Percentiles rank a stretch among this genome's conserved stretches.
These are phyloP conservation scores for Aphelenchoides besseyi DNA, from an alignment of 1,140 invertebrate genomes.

Conservation along the genomic window DNA sequence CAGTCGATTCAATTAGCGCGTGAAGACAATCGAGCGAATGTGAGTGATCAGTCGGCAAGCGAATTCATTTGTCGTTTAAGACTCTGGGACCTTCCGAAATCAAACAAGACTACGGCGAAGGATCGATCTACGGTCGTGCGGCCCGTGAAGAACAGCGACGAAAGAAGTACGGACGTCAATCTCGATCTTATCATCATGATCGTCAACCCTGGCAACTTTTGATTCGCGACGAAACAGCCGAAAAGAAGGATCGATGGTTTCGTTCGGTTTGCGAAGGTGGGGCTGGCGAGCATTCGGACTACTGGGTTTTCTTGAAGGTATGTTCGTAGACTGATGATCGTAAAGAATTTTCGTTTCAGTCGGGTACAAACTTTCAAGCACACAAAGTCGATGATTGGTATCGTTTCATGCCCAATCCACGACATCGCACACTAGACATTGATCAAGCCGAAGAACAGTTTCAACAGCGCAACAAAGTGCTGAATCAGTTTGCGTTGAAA, in stretches of 20 bases:
- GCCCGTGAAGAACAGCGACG: conserved; percentile 59
- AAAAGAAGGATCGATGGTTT: conserved; percentile 37
- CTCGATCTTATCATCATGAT: conserved; percentile 49
- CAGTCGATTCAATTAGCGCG: conserved; percentile 41
- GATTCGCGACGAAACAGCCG: conserved; percentile 29
- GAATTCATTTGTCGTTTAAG: conserved; percentile 11
- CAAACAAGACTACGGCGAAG: conserved; percentile 56
- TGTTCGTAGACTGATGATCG: conserved; percentile 13
- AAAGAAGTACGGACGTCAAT: conserved; percentile 57
- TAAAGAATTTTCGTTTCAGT: conserved; percentile 32
- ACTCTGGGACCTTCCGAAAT: conserved; percentile 27
- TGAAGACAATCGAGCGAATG: conserved; percentile 53
- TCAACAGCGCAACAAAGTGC: conserved; percentile 50
- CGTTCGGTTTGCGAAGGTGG: conserved; percentile 55
- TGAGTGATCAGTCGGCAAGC: too few species aligned
- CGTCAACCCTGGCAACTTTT: conserved; percentile 55
- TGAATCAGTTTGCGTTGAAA: conserved; percentile 62
- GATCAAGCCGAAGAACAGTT: conserved; percentile 62
- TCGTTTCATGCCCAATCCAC: conserved; percentile 51
- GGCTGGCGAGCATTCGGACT: conserved; percentile 58
- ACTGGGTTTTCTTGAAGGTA: conserved; percentile 60
- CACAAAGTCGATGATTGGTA: conserved; percentile 61
- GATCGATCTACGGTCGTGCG: conserved; percentile 56
- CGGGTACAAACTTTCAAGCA: conserved; percentile 52
- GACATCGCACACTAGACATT: conserved; percentile 51